These are phyloP conservation scores for Myripristis murdjan DNA, from an alignment of 2,797 vertebrate species.

Conservation along the genomic window DNA sequence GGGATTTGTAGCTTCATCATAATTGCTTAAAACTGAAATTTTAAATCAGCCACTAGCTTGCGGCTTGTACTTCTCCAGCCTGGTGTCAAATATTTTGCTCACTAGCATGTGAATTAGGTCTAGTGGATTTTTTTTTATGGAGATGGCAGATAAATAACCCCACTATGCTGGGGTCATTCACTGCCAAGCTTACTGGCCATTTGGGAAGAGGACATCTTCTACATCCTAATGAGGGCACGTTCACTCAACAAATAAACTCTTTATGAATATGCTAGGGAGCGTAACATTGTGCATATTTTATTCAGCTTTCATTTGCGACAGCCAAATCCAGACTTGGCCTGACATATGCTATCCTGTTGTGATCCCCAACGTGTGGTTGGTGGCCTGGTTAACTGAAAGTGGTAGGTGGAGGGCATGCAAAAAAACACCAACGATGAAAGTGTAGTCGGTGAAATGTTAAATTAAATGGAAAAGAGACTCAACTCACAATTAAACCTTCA, in stretches of 20 bases:
- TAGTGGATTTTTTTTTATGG: neutral
- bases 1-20: neutral
- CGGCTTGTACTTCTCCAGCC: neutral
- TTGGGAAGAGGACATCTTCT: neutral
- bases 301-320: neutral
- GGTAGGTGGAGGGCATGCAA: neutral
- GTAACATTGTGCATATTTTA: neutral
- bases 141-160: neutral
- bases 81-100: neutral
- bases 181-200: neutral
- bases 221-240: neutral
- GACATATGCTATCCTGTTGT: neutral
- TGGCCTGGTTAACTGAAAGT: neutral
- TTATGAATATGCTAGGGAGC: too few species aligned
- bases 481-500: too few species aligned
- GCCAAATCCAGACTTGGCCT: neutral
- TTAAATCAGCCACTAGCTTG: neutral
- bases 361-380: neutral
- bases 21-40: too few species aligned
- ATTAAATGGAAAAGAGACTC: too few species aligned
- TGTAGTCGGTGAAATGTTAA: neutral
- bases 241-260: neutral
- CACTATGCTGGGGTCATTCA: neutral
- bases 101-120: neutral
- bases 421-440: neutral